Evolutionary conservation across 1,140 invertebrate genomes (phyloP).

Genomic region (Tetragnatha versicolor): DNA sequence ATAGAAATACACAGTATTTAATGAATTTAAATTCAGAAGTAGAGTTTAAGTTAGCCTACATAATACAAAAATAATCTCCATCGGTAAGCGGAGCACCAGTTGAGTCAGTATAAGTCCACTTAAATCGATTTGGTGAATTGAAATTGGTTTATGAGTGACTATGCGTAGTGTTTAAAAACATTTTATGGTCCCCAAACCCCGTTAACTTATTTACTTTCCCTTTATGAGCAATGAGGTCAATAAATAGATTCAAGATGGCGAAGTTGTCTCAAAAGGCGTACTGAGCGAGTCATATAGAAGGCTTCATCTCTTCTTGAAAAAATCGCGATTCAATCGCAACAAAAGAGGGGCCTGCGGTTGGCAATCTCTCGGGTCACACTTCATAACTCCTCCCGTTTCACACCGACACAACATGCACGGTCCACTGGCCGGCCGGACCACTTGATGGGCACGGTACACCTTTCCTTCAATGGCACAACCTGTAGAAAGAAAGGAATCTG

Average conservation of each 20-base stretch:
- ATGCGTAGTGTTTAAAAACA: too few relatives aligned
- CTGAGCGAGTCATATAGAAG: not conserved
- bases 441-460: conserved; percentile 82
- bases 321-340: conserved; percentile 57
- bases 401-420: conserved; percentile 91
- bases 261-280: not conserved
- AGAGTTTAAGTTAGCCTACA: too few relatives aligned
- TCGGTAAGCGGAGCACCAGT: too few relatives aligned
- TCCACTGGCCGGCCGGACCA: conserved; percentile 81
- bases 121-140: too few relatives aligned
- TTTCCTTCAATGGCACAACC: conserved; percentile 85
- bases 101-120: too few relatives aligned
- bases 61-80: too few relatives aligned
- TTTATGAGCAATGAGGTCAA: not conserved
- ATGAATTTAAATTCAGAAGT: too few relatives aligned
- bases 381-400: conserved; percentile 77
- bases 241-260: not conserved
- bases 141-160: too few relatives aligned
- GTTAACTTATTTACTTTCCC: too few relatives aligned
- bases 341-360: conserved; percentile 83
- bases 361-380: conserved; percentile 88
- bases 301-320: conserved; percentile 43
- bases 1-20: too few relatives aligned
- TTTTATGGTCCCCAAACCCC: too few relatives aligned
- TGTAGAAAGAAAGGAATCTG: conserved; percentile 11